Evolutionary conservation across 2,797 vertebrate species (phyloP).

Genomic region (Mionectes olivaceus): DNA sequence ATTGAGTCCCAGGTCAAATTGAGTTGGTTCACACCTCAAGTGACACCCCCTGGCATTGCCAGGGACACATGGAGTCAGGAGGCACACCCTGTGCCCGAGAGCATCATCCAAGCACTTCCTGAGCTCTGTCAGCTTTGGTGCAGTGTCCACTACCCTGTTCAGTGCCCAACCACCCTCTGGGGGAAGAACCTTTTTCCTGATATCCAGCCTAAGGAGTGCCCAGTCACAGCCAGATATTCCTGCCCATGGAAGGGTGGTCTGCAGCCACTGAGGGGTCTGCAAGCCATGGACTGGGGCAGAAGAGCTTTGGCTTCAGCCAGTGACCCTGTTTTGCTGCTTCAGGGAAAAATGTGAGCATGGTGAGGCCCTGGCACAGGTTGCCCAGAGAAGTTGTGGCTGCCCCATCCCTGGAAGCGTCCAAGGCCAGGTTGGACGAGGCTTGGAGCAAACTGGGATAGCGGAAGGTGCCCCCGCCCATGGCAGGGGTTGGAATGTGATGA

Average conservation of each 20-base stretch:
- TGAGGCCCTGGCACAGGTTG: neutral
- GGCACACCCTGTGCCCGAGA: no score
- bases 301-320: neutral
- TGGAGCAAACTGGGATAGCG: neutral
- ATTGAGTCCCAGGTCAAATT: fast-evolving
- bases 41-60: no score
- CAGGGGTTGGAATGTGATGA: neutral
- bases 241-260: neutral
- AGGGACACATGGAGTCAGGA: fast-evolving
- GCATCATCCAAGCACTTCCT: no score
- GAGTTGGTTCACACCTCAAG: neutral
- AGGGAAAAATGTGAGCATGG: neutral
- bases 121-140: no score
- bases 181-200: no score
- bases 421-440: neutral
- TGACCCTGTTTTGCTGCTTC: neutral
- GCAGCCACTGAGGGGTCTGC: fast-evolving
- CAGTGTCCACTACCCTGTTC: no score
- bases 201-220: neutral
- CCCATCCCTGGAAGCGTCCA: neutral
- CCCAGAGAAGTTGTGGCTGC: neutral
- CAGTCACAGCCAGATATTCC: neutral
- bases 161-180: no score
- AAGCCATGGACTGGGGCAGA: neutral
- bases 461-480: neutral